A percentile compares a stretch with the other conserved stretches of the same genome.
Evolutionary conservation across 2,888 invertebrate genomes (phyloP).

Genomic region (Dryobotodes eremita): DNA sequence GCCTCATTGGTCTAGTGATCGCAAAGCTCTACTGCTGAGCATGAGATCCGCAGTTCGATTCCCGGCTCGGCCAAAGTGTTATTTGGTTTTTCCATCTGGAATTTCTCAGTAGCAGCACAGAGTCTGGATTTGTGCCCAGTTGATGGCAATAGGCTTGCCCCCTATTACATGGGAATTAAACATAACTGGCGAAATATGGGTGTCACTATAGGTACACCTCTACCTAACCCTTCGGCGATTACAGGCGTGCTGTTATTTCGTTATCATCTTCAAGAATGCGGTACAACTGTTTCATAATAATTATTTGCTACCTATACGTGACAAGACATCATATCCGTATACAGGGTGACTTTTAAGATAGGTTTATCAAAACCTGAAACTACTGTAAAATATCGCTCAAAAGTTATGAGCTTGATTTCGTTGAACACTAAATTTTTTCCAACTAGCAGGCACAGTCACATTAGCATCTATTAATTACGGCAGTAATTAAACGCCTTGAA

Average conservation of each 20-base stretch:
- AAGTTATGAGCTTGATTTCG: background rate
- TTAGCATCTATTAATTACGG: constrained; percentile 33
- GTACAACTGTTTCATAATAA: background rate
- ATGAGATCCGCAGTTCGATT: background rate
- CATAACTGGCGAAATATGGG: no score
- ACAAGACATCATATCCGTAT: background rate
- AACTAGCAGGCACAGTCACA: background rate
- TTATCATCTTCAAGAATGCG: background rate
- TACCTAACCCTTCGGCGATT: no score
- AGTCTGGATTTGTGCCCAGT: no score
- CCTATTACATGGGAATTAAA: no score
- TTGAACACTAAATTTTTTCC: background rate
- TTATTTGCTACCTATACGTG: background rate
- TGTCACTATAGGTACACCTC: no score
- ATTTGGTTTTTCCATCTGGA: background rate
- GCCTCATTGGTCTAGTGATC: background rate
- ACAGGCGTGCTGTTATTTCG: background rate
- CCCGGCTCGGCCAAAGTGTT: background rate
- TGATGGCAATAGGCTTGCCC: no score
- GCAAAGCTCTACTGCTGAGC: background rate
- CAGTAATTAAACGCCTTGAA: constrained; percentile 41
- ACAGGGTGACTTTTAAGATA: background rate
- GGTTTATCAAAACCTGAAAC: no score
- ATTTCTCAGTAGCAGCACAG: no score
- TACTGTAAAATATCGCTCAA: background rate